A percentile compares a stretch with the other conserved stretches of the same genome.
Conservation (phyloP, 1,140 invertebrate species). For the Caenorhabditis remanei region DNA sequence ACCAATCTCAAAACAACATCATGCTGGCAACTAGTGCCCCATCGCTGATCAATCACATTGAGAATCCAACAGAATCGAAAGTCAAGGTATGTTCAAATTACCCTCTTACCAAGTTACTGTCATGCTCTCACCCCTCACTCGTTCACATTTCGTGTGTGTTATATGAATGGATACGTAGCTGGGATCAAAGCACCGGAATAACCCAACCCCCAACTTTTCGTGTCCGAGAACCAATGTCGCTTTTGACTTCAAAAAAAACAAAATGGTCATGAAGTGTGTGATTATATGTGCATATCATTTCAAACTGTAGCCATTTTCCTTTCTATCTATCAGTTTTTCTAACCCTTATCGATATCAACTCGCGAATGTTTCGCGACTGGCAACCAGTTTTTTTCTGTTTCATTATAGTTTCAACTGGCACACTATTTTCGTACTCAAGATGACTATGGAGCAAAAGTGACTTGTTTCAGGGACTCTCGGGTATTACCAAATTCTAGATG, state of each 20-base stretch:
- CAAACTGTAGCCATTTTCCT: neutral
- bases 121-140: constrained; percentile 54
- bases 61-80: constrained; percentile 18
- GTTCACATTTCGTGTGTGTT: constrained; percentile 54
- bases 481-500: neutral
- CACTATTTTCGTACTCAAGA: neutral
- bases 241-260: neutral
- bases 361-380: neutral
- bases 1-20: constrained; percentile 42
- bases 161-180: constrained; percentile 53
- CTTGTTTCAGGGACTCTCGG: neutral
- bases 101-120: constrained; percentile 25
- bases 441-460: neutral
- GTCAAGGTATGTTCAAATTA: constrained; percentile 41
- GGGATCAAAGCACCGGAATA: constrained; percentile 46
- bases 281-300: constrained; percentile 52
- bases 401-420: neutral
- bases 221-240: constrained; percentile 10
- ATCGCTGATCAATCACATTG: constrained; percentile 35
- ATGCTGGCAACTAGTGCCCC: constrained; percentile 28
- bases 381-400: neutral
- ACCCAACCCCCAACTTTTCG: neutral
- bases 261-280: constrained; percentile 18
- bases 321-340: constrained; percentile 51
- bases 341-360: neutral